A percentile compares a stretch with the other conserved stretches of the same genome.
Conservation (phyloP, 2,113 vertebrate genomes). For the Apodemus speciosus region DNA sequence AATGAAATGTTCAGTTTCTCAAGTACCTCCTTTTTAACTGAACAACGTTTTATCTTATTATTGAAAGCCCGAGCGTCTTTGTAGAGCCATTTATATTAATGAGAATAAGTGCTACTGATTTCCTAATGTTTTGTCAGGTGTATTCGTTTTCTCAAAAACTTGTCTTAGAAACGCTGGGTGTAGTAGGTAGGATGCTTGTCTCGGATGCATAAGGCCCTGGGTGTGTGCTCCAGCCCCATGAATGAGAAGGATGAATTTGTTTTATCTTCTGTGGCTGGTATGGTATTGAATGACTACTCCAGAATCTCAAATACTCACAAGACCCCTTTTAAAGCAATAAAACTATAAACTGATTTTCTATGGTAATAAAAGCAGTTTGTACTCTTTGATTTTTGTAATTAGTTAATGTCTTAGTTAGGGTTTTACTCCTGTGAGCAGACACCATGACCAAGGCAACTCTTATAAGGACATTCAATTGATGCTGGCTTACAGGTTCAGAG, state of each 20-base stretch:
- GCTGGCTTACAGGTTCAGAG: too few relatives aligned
- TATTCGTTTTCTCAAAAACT: slow-evolving; percentile 11
- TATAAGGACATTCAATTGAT: too few relatives aligned
- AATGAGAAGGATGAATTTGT: neutral
- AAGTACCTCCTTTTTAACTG: neutral
- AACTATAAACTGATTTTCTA: neutral
- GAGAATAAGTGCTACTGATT: neutral
- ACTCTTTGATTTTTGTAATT: neutral
- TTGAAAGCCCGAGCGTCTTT: neutral
- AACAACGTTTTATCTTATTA: neutral
- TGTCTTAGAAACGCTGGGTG: too few relatives aligned
- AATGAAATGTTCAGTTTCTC: neutral
- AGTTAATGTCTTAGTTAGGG: too few relatives aligned
- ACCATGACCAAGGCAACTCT: too few relatives aligned
- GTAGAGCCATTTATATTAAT: neutral
- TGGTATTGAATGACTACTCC: neutral
- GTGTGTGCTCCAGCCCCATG: neutral
- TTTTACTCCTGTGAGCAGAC: too few relatives aligned
- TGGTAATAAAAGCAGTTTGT: neutral
- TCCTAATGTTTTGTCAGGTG: neutral
- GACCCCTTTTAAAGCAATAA: neutral
- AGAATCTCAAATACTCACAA: neutral
- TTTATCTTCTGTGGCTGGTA: neutral
- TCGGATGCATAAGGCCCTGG: neutral
- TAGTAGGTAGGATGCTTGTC: neutral